Evolutionary conservation across 37 sponge, comb jelly and placozoan species (phyloP), one percentile per base, ranked within the genome.

Genomic region (Ianthella basta): DNA sequence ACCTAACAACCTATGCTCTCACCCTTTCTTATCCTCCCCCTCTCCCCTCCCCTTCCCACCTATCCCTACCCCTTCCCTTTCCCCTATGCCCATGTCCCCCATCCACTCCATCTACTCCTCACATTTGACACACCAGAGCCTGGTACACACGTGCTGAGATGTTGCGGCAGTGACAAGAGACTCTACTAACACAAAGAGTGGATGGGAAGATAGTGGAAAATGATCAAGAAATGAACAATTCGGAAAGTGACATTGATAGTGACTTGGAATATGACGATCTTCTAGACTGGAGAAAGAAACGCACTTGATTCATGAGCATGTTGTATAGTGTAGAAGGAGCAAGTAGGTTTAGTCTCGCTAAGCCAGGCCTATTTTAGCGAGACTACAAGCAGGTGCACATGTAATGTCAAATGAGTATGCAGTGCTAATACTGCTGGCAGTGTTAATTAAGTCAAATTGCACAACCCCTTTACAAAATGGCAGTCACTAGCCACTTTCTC

Each of bases 101-200:
- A n/a, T n/a, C n/a, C n/a, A n/a, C n/a, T n/a, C n/a, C n/a, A n/a
- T n/a, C n/a, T n/a, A n/a, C n/a, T n/a, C n/a, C n/a, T 82, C 29
- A 44, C 50, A 10, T 3, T 44, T 44, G 50, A 5, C 8, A 12
- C 25, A 61, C 63, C 53, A 93, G 94, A 41, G 39, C 34, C 0
- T 93, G 91, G 32, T 89, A 85, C 64, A 85, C 60, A 19, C 85
- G 59, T 56, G 94, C 91, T 29, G 94, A 94, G 69, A 32, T 53
- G 23, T 59, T 94, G 14, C 55, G 94, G 27, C 74, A 59, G 59
- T 88, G 78, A 32, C 94, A 94, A 34, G 94, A 94, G 37, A 40
- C 57, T 18, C 41, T 87, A 21, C 23, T 86, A 35, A 38, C 23
- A 23, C 13, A 54, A 1, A 32, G 24, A 13, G 30, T 1, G 33